A percentile compares a stretch with the other conserved stretches of the same genome.
phyloP scores from a whole-genome alignment of 2,113 vertebrate genomes.

The Microcebus tavaratra region DNA sequence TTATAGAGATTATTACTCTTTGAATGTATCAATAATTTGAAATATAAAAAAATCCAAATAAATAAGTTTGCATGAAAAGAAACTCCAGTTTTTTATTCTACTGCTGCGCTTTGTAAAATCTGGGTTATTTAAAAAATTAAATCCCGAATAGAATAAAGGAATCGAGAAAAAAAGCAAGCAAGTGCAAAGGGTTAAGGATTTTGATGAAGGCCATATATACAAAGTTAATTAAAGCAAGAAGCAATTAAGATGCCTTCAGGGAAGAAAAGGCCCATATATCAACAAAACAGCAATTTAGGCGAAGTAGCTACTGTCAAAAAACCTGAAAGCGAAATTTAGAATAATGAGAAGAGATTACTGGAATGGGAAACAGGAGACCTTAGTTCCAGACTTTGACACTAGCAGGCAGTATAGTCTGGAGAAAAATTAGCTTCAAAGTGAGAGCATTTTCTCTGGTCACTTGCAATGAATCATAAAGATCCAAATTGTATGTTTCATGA shows the following conservation, averaged over 20 bases:
- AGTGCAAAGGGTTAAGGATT: background rate
- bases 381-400: background rate
- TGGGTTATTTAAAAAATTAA: too few species aligned
- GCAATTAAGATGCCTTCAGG: constrained; percentile 11
- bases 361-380: background rate
- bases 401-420: background rate
- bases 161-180: too few species aligned
- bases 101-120: too few species aligned
- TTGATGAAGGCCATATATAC: background rate
- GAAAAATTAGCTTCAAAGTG: background rate
- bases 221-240: constrained; percentile 56
- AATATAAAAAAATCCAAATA: too few species aligned
- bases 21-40: too few species aligned
- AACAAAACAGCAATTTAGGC: constrained; percentile 48
- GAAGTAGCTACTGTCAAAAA: constrained; percentile 36
- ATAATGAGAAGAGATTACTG: constrained; percentile 44
- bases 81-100: too few species aligned
- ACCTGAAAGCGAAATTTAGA: constrained; percentile 1
- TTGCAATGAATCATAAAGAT: background rate
- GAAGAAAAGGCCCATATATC: constrained; percentile 18
- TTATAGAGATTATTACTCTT: too few species aligned
- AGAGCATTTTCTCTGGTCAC: background rate
- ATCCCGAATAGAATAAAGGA: too few species aligned
- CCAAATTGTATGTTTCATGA: background rate
- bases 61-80: too few species aligned